These are phyloP conservation scores for Frankliniella intonsa DNA, from an alignment of 2,888 invertebrate species.

Conservation along the genomic window DNA sequence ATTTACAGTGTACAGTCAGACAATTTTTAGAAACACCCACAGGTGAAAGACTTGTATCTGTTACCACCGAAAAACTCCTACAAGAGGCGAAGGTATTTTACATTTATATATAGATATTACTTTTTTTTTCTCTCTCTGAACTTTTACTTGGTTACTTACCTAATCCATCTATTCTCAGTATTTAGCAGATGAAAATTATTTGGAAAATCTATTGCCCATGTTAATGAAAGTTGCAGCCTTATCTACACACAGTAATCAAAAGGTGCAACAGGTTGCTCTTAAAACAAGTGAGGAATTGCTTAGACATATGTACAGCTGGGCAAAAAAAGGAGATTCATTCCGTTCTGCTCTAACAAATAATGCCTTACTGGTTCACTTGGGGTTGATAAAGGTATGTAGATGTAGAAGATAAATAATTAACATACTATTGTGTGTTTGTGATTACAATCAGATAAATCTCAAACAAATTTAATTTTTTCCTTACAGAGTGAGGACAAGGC, in stretches of 20 bases:
- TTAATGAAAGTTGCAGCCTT: slow-evolving; percentile 53
- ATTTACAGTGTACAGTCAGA: slow-evolving; percentile 43
- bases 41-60: slow-evolving; percentile 49
- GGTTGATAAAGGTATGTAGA: slow-evolving; percentile 63
- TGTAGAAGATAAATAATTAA: slow-evolving; percentile 38
- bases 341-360: slow-evolving; percentile 57
- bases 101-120: neutral
- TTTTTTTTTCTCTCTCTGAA: neutral
- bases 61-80: slow-evolving; percentile 48
- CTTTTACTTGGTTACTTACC: neutral
- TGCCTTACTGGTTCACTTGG: slow-evolving; percentile 59
- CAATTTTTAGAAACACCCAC: slow-evolving; percentile 51
- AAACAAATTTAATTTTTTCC: slow-evolving; percentile 1
- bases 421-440: neutral
- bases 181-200: slow-evolving; percentile 39
- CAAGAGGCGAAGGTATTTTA: slow-evolving; percentile 44
- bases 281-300: neutral
- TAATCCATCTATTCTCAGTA: slow-evolving; percentile 36
- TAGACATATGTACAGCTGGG: neutral
- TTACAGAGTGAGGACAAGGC: slow-evolving; percentile 64
- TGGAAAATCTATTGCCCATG: slow-evolving; percentile 47
- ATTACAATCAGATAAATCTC: slow-evolving; percentile 26
- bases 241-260: neutral
- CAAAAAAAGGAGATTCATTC: neutral
- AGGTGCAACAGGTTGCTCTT: slow-evolving; percentile 3